These are phyloP conservation scores for Phrynocephalus versicolor DNA, from an alignment of 2,113 vertebrate genomes.

Conservation along the genomic window DNA sequence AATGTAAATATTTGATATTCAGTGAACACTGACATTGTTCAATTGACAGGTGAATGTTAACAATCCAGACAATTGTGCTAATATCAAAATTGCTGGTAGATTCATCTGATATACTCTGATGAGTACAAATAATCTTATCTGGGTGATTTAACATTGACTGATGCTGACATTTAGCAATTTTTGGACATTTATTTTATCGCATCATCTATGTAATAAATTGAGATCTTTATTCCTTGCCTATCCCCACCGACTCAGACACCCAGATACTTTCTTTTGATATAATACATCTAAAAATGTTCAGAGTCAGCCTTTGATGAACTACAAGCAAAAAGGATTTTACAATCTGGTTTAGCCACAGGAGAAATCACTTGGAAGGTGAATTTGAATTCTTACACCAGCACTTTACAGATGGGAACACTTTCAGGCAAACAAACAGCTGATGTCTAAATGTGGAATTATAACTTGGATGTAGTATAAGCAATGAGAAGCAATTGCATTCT, in stretches of 20 bases:
- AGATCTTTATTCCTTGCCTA: not conserved
- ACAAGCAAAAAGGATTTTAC: not conserved
- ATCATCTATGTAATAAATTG: not conserved
- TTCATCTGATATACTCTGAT: not conserved
- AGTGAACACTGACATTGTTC: not conserved
- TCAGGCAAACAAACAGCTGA: not conserved
- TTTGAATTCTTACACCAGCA: not conserved
- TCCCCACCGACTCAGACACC: not conserved
- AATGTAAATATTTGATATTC: not conserved
- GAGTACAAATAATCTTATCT: not conserved
- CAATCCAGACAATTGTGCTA: not conserved
- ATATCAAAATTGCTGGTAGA: not conserved
- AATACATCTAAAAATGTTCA: not conserved
- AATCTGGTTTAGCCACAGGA: slow-evolving; percentile 3
- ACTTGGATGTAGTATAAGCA: slow-evolving; percentile 4
- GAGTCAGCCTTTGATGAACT: not conserved
- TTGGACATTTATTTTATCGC: not conserved
- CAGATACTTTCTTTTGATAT: not conserved
- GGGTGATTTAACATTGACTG: not conserved
- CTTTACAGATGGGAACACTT: not conserved
- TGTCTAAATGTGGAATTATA: not conserved
- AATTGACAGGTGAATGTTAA: not conserved
- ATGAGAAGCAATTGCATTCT: not conserved
- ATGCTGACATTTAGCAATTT: not conserved
- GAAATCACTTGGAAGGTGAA: not conserved